Percentiles rank a stretch among this genome's conserved stretches.
phyloP scores from a whole-genome alignment of 2,113 vertebrate genomes.

The Bucco capensis region DNA sequence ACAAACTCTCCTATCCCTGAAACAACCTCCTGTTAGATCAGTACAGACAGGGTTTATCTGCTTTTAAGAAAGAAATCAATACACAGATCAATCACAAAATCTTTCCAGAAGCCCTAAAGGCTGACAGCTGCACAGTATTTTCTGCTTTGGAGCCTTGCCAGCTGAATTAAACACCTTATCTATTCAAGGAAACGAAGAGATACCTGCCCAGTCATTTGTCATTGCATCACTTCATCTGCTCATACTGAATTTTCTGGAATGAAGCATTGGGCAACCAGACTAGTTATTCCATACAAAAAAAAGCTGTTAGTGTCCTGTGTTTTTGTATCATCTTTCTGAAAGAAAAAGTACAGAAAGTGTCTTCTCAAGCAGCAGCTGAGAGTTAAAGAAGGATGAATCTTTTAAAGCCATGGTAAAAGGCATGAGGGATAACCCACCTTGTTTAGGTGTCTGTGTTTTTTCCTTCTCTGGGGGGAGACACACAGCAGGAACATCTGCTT shows the following conservation, averaged over 20 bases:
- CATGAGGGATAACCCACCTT: background rate
- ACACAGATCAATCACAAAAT: background rate
- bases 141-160: background rate
- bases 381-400: background rate
- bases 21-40: background rate
- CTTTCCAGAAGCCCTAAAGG: background rate
- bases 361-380: background rate
- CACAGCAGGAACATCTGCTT: background rate
- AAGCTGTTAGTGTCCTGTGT: background rate
- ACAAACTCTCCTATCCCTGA: background rate
- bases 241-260: background rate
- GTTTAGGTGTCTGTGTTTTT: background rate
- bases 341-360: background rate
- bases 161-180: background rate
- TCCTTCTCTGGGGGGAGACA: background rate
- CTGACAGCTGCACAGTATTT: slow-evolving; percentile 9
- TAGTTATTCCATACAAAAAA: background rate
- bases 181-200: background rate
- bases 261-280: background rate
- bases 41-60: background rate
- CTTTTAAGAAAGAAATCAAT: background rate
- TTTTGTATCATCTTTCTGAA: background rate
- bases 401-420: background rate
- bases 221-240: background rate
- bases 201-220: background rate